A percentile compares a stretch with the other conserved stretches of the same genome.
These are phyloP conservation scores for Molossus alvarezi DNA, from an alignment of 2,797 vertebrate species.

Conservation along the genomic window DNA sequence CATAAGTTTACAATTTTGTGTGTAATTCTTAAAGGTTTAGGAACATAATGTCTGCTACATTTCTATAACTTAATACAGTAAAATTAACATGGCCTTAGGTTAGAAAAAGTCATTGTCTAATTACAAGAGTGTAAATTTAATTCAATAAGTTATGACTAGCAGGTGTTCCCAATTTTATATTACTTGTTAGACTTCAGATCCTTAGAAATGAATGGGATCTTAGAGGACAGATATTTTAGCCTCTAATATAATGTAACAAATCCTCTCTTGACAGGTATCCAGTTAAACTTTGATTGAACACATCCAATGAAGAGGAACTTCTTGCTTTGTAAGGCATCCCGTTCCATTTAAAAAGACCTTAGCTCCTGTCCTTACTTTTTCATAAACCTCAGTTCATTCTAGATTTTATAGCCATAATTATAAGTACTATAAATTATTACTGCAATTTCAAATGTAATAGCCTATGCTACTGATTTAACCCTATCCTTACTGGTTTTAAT, in stretches of 20 bases:
- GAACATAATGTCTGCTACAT: not conserved
- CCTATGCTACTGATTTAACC: constrained; percentile 20
- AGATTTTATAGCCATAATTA: constrained; percentile 68
- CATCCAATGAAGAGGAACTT: constrained; percentile 14
- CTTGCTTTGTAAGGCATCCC: not conserved
- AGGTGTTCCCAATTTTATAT: constrained; percentile 48
- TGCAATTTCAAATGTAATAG: constrained; percentile 41
- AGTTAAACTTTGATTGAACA: constrained; percentile 67
- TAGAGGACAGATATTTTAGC: constrained; percentile 15
- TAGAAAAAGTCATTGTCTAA: constrained; percentile 36
- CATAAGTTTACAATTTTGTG: not conserved
- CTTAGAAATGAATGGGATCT: not conserved
- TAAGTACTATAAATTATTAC: constrained; percentile 64
- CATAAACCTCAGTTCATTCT: constrained; percentile 33
- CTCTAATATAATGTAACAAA: not conserved
- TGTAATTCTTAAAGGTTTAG: constrained; percentile 11
- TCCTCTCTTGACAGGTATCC: constrained; percentile 5
- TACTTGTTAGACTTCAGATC: constrained; percentile 12
- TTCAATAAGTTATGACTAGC: not conserved
- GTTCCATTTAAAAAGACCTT: constrained; percentile 48
- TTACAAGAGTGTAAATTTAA: constrained; percentile 37
- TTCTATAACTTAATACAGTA: not conserved
- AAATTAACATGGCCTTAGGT: not conserved
- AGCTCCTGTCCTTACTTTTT: constrained; percentile 49
- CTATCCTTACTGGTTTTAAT: not conserved